Conservation (phyloP, 2,113 vertebrate species). For the Cephalopterus ornatus region DNA sequence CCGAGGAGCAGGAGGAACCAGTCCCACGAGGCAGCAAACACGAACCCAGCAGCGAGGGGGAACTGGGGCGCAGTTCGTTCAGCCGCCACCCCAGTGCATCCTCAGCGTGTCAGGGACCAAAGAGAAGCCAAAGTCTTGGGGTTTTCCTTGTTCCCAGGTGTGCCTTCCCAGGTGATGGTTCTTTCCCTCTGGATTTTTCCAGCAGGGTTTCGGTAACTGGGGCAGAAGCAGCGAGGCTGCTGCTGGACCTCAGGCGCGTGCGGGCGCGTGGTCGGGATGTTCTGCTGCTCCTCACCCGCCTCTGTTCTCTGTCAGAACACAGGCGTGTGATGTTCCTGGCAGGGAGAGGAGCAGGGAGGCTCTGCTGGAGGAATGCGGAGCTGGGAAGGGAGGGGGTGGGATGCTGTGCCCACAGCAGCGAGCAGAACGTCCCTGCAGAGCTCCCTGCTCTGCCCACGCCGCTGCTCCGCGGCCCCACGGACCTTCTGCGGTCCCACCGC, state of each 20-base stretch:
- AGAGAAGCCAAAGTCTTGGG: rapidly evolving
- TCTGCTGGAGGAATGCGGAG: background rate
- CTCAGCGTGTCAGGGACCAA: rapidly evolving
- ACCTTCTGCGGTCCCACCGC: background rate
- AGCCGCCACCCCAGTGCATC: background rate
- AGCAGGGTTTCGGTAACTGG: background rate
- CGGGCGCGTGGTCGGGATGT: background rate
- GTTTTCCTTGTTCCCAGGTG: background rate
- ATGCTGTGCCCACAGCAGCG: background rate
- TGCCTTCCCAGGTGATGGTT: background rate
- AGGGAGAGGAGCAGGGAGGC: background rate
- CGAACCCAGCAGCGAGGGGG: rapidly evolving
- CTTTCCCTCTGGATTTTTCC: background rate
- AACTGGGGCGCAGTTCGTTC: rapidly evolving
- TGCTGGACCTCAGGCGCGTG: rapidly evolving
- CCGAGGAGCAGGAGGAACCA: background rate
- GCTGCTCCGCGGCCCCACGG: rapidly evolving
- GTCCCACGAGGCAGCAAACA: rapidly evolving
- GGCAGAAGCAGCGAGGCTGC: rapidly evolving
- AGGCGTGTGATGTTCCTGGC: background rate
- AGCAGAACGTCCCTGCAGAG: background rate
- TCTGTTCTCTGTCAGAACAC: background rate
- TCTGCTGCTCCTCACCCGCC: background rate
- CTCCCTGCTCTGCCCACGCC: background rate
- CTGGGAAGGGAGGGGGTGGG: background rate